These are phyloP conservation scores for Siphonodentalium dalli DNA, from an alignment of 2,888 invertebrate species.

Conservation along the genomic window DNA sequence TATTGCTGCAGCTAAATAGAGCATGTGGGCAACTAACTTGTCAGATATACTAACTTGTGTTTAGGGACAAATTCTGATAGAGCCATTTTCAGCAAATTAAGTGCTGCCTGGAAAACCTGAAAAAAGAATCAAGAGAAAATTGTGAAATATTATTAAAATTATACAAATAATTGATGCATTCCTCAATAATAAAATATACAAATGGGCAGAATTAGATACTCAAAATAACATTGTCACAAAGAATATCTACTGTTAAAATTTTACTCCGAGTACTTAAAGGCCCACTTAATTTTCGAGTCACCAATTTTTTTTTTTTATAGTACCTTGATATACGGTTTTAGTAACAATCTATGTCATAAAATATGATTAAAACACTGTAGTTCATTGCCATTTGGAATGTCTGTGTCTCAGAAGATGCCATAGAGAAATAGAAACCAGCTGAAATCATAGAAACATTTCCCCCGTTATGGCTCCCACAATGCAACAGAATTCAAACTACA, in stretches of 20 bases:
- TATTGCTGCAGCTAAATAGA: background rate
- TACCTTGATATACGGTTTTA: too few relatives aligned
- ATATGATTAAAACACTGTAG: too few relatives aligned
- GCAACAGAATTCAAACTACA: too few relatives aligned
- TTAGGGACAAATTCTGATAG: constrained; percentile 56
- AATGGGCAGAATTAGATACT: background rate
- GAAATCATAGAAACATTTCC: too few relatives aligned
- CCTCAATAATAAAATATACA: background rate
- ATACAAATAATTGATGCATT: background rate
- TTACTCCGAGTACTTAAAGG: background rate
- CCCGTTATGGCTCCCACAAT: too few relatives aligned
- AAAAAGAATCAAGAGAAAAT: constrained; percentile 20
- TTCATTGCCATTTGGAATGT: too few relatives aligned
- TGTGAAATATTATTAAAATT: too few relatives aligned
- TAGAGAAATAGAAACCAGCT: too few relatives aligned
- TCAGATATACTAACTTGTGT: constrained; percentile 50
- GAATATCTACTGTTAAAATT: background rate
- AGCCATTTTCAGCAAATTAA: constrained; percentile 52
- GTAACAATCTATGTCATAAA: too few relatives aligned
- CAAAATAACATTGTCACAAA: background rate
- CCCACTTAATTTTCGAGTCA: too few relatives aligned
- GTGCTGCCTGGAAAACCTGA: constrained; percentile 59
- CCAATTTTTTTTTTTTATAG: too few relatives aligned
- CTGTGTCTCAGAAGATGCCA: too few relatives aligned
- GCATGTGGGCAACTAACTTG: background rate